Evolutionary conservation across 2,888 invertebrate genomes (phyloP).

Genomic region (Busseola fusca): DNA sequence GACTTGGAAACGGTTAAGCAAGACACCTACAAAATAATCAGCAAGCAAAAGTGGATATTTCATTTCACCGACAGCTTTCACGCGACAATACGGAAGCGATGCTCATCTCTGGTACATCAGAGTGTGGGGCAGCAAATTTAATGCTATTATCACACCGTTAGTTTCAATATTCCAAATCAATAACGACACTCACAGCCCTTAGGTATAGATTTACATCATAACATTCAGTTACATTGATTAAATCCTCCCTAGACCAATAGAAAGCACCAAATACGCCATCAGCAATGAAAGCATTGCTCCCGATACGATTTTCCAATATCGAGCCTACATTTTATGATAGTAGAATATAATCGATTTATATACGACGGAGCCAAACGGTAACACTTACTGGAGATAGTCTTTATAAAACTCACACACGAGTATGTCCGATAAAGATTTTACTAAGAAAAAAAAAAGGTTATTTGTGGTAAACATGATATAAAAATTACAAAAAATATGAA

Average conservation of each 20-base stretch:
- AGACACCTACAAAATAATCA: not conserved
- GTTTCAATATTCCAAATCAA: not conserved
- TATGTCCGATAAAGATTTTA: not conserved
- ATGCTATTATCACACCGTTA: no score
- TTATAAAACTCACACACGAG: constrained; percentile 17
- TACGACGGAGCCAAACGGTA: constrained; percentile 1
- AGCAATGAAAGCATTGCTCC: not conserved
- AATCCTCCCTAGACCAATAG: not conserved
- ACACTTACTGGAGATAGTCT: constrained; percentile 8
- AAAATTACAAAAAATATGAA: no score
- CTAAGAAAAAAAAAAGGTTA: not conserved
- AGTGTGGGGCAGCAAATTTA: no score
- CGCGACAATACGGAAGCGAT: no score
- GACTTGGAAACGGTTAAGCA: not conserved
- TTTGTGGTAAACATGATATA: no score
- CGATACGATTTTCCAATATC: constrained; percentile 42
- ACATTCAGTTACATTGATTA: not conserved
- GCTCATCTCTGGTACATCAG: no score
- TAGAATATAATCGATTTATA: constrained; percentile 33
- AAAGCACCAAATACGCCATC: constrained; percentile 6
- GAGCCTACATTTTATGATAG: constrained; percentile 36
- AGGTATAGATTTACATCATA: not conserved
- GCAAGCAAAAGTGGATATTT: no score
- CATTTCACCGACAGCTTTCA: no score
- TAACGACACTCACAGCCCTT: not conserved